Evolutionary conservation across 1,140 invertebrate genomes (phyloP).

Genomic region (Trichoplusia ni): DNA sequence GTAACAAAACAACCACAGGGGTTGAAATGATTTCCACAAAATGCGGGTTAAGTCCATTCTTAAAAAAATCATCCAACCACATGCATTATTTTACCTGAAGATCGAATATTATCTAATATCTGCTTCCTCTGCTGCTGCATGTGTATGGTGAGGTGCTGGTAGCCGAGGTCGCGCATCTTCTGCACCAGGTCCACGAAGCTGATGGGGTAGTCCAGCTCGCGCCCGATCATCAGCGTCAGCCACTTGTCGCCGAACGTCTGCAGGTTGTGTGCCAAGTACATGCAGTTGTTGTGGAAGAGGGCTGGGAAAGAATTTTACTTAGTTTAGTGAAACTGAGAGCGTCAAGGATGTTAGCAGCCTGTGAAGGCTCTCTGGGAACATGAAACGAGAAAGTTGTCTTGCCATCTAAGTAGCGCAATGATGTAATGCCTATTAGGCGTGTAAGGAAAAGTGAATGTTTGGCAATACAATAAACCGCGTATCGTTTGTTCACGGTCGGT

Average conservation of each 20-base stretch:
- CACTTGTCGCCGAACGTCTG: constrained; percentile 85
- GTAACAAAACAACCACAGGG: too few species aligned
- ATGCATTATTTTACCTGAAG: constrained; percentile 82
- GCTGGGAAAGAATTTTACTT: constrained; percentile 78
- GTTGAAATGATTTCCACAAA: too few species aligned
- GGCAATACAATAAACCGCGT: too few species aligned
- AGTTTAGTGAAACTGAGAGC: background rate
- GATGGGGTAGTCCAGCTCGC: constrained; percentile 63
- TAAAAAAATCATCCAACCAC: too few species aligned
- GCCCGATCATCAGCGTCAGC: constrained; percentile 65
- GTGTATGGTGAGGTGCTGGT: constrained; percentile 86
- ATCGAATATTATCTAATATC: constrained; percentile 86
- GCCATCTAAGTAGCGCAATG: too few species aligned
- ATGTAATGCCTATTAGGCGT: too few species aligned
- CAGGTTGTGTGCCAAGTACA: constrained; percentile 91
- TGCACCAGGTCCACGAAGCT: constrained; percentile 78
- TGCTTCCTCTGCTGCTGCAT: constrained; percentile 88
- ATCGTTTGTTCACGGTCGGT: too few species aligned
- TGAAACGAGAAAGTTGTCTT: too few species aligned
- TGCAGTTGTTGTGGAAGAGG: constrained; percentile 96
- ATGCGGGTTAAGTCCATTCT: too few species aligned
- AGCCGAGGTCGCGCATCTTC: constrained; percentile 85
- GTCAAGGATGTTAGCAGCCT: too few species aligned
- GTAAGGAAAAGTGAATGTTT: too few species aligned
- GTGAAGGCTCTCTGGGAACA: too few species aligned